Evolutionary conservation across 2,113 vertebrate genomes (phyloP), one percentile per base, ranked within the genome.

Genomic region (Amphilophus citrinellus): DNA sequence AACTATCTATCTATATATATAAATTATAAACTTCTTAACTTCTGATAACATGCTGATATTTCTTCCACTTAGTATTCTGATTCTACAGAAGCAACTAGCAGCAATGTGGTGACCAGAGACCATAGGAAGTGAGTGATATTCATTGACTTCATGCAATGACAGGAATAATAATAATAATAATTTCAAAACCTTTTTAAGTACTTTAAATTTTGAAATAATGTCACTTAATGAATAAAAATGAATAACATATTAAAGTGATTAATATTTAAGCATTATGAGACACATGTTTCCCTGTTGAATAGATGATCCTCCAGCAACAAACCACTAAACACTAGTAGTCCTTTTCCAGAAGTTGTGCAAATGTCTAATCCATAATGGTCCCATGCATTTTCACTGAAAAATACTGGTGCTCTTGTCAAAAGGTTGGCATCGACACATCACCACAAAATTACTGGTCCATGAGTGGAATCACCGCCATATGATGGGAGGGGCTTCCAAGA

Each of bases 41-140:
- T 80, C 18, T 85, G 63, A 66, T 10, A 32, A 10, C 79, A 27
- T 65, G 32, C 73, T 56, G 56, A 66, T 83, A 56, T 75, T 78
- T 59, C 44, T 10, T 66, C 24, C 22, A 6, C 39, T 63, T 75
- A 53, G 58, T 20, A 61, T 37, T 62, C 3, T 9, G 15, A 17
- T 65, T 62, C 65, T 47, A 68, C 22, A 18, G 42, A 68, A 68
- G 14, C 22, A 10, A 68, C 42, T 68, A 68, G 65, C 65, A 68
- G 47, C 39, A 68, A 27, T 30, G 65, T 47, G 65, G 42, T 18
- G 22, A 68, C 65, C 65, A 68, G 22, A 47, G 42, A 27, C 65
- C 32, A 68, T 47, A 27, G 65, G 47, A 68, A 68, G 24, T 71
- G 42, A 50, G 9, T 14, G 3, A 47, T 68, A 68, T 15, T 68